Evolutionary conservation across 2,888 invertebrate species (phyloP).

Genomic region (Odontocerum albicorne): DNA sequence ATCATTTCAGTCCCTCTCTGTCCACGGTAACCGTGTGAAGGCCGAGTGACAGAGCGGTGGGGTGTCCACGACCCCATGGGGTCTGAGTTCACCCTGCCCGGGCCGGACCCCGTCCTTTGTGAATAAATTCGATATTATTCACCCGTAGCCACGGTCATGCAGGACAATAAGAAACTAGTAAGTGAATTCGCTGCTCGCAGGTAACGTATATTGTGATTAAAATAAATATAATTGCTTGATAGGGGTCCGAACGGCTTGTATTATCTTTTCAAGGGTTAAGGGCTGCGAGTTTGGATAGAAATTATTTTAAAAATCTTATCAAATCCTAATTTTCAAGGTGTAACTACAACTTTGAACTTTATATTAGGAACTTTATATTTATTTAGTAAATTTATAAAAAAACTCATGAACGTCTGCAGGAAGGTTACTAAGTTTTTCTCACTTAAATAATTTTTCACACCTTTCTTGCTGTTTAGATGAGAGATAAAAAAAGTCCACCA

Average conservation of each 20-base stretch:
- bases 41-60: slow-evolving; percentile 24
- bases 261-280: slow-evolving; percentile 8
- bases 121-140: slow-evolving; percentile 29
- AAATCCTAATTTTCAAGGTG: too few species aligned
- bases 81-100: slow-evolving; percentile 11
- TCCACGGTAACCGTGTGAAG: slow-evolving; percentile 32
- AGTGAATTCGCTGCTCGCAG: slow-evolving; percentile 22
- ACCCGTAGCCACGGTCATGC: slow-evolving; percentile 27
- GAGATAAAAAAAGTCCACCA: too few species aligned
- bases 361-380: too few species aligned
- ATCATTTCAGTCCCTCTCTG: slow-evolving; percentile 2
- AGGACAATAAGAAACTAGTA: slow-evolving; percentile 31
- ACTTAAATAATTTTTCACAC: too few species aligned
- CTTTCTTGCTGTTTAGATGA: too few species aligned
- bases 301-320: too few species aligned
- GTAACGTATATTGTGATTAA: slow-evolving; percentile 36
- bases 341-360: too few species aligned
- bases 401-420: too few species aligned
- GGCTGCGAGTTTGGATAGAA: too few species aligned
- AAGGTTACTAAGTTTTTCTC: too few species aligned
- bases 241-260: slow-evolving; percentile 22
- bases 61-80: slow-evolving; percentile 13
- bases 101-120: slow-evolving; percentile 30
- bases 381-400: too few species aligned
- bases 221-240: slow-evolving; percentile 36